Percentiles rank a stretch among this genome's conserved stretches.
Conservation (phyloP, 2,113 vertebrate species). For the Tupaia chinensis region DNA sequence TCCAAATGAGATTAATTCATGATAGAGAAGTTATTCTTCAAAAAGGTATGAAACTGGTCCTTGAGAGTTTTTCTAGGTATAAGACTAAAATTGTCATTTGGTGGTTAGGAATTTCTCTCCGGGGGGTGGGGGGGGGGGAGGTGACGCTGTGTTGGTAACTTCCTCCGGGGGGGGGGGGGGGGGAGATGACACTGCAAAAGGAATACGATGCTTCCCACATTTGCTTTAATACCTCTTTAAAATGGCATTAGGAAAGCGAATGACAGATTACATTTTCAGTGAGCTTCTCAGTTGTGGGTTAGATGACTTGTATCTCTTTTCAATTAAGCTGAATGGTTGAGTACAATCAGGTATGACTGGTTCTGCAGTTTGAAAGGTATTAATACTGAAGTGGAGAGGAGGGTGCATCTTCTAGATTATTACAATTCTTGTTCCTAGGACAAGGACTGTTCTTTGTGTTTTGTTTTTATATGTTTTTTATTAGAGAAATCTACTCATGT, state of each 20-base stretch:
- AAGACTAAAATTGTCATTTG: slow-evolving; percentile 78
- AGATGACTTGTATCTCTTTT: slow-evolving; percentile 84
- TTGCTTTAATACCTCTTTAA: slow-evolving; percentile 84
- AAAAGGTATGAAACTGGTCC: slow-evolving; percentile 69
- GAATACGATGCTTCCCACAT: slow-evolving; percentile 77
- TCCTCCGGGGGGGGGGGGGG: neutral
- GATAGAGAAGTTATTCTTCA: slow-evolving; percentile 81
- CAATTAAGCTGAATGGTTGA: slow-evolving; percentile 82
- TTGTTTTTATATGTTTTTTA: slow-evolving; percentile 67
- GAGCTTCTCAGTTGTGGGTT: slow-evolving; percentile 80
- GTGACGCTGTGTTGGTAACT: no score
- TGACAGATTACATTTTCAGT: slow-evolving; percentile 77
- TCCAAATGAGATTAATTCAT: slow-evolving; percentile 86
- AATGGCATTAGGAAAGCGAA: slow-evolving; percentile 82
- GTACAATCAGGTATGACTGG: slow-evolving; percentile 75
- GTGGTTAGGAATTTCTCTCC: slow-evolving; percentile 79
- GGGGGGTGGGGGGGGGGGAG: neutral
- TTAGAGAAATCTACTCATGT: neutral
- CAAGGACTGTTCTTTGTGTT: slow-evolving; percentile 57
- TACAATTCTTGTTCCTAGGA: slow-evolving; percentile 58
- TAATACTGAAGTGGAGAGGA: slow-evolving; percentile 74
- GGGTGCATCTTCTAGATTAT: slow-evolving; percentile 31
- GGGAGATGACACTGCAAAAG: slow-evolving; percentile 50
- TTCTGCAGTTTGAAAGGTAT: slow-evolving; percentile 77
- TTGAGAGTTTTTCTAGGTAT: slow-evolving; percentile 80